Evolutionary conservation across 2,888 invertebrate genomes (phyloP).

Genomic region (Spicauda simplicius): DNA sequence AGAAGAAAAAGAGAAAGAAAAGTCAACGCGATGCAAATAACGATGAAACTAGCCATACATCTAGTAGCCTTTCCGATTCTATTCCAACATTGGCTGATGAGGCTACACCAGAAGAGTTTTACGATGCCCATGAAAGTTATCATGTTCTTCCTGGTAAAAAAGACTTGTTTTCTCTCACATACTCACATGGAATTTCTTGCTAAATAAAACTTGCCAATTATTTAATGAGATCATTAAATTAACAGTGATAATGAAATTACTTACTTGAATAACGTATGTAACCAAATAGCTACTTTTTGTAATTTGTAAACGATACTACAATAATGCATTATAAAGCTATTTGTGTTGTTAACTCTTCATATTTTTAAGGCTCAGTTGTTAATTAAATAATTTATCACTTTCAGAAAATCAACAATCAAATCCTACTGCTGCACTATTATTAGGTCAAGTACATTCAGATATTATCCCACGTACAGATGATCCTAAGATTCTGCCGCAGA

Average conservation of each 20-base stretch:
- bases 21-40: slow-evolving; percentile 44
- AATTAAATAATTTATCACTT: not conserved
- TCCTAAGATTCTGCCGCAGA: slow-evolving; percentile 42
- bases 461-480: slow-evolving; percentile 40
- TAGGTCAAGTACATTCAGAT: slow-evolving; percentile 48
- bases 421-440: slow-evolving; percentile 42
- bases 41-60: slow-evolving; percentile 44
- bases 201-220: no score
- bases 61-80: slow-evolving; percentile 52
- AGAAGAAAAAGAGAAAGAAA: slow-evolving; percentile 56
- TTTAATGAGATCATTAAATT: no score
- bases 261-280: no score
- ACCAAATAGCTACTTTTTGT: no score
- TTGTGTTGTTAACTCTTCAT: no score
- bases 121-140: slow-evolving; percentile 67
- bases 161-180: no score
- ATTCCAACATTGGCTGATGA: slow-evolving; percentile 45
- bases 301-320: no score
- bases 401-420: slow-evolving; percentile 36
- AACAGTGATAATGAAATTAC: no score
- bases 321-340: no score
- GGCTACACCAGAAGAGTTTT: slow-evolving; percentile 60
- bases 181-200: no score
- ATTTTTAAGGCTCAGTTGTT: no score
- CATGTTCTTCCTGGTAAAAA: slow-evolving; percentile 57